A percentile compares a stretch with the other conserved stretches of the same genome.
These are phyloP conservation scores for Ochotona princeps DNA, from an alignment of 2,113 vertebrate genomes.

Conservation along the genomic window DNA sequence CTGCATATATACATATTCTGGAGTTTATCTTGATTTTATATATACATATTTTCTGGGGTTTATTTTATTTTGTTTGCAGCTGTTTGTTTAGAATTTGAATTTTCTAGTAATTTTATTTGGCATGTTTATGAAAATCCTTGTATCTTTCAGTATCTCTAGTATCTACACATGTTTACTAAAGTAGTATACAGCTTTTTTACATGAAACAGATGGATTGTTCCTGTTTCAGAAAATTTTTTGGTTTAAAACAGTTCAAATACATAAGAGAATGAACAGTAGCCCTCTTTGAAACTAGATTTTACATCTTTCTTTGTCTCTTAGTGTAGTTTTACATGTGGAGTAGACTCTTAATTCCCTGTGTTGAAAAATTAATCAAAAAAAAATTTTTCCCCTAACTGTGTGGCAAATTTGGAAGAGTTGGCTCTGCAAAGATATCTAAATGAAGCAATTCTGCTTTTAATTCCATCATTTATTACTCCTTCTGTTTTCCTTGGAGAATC, in stretches of 20 bases:
- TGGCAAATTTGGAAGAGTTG: conserved; percentile 37
- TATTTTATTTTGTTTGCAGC: too few species aligned
- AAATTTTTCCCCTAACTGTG: neutral
- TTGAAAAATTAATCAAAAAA: neutral
- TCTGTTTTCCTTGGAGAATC: conserved; percentile 16
- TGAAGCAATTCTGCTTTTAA: conserved; percentile 3
- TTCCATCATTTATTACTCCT: neutral
- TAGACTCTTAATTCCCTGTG: neutral
- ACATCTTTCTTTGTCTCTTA: neutral
- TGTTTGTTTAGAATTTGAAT: neutral
- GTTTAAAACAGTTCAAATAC: neutral
- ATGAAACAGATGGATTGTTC: neutral
- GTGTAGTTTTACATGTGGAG: neutral
- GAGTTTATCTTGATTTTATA: neutral
- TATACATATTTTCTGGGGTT: neutral
- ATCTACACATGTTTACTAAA: neutral
- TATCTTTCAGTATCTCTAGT: neutral
- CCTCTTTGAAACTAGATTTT: neutral
- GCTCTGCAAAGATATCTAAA: neutral
- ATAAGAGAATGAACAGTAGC: neutral
- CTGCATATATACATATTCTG: neutral
- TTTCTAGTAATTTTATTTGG: conserved; percentile 13
- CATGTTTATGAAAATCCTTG: neutral
- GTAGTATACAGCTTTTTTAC: neutral
- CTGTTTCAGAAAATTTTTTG: too few species aligned